Evolutionary conservation across 2,113 vertebrate species (phyloP), one percentile per base, ranked within the genome.

Genomic region (Riparia riparia): DNA sequence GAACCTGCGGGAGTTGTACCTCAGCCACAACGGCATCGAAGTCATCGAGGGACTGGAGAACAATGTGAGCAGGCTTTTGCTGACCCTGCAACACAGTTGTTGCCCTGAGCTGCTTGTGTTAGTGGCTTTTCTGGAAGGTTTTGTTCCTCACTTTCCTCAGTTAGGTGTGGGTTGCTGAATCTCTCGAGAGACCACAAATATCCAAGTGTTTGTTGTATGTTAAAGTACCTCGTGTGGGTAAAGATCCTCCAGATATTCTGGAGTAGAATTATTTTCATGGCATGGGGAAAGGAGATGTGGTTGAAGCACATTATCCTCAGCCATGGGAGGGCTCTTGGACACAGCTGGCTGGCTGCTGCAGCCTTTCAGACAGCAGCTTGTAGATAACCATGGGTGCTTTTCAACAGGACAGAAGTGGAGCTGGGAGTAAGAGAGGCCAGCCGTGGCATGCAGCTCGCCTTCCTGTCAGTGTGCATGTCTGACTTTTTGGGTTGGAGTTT

Each of bases 1-100:
- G 96, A 99, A 98, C 84, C 89, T 99, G 88, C 98, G 98, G 9
- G 99, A 99, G 97, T 95, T 99, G 63, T 99, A 99, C 96, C 97
- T 99, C 94, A 99, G 99, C 97, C 99, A 99, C 98, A 99, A 99
- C 1, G 99, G 99, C 96, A 99, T 99, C 7, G 99, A 99, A 97
- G 98, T 99, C 97, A 99, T 99, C 41, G 99, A 99, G 91, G 99
- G 99, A 81, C 98, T 99, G 96, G 99, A 99, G 94, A 99, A 98
- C 97, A 99, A 99, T 14, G 99, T 99, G 97, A 99, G 99, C 34
- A 31, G 7, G 3, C 39, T 78, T 3, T 4, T 54, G 41, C 44
- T 37, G 49, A 9, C 17, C 16, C 2, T n/a, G 39, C 10, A 14
- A 2, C n/a, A 19, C 45, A 26, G 1, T 4, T 42, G 17, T 5